Percentiles rank a stretch among this genome's conserved stretches.
phyloP scores from a whole-genome alignment of 37 sponge, comb jelly and placozoan genomes.

The Axinella damicornis region DNA sequence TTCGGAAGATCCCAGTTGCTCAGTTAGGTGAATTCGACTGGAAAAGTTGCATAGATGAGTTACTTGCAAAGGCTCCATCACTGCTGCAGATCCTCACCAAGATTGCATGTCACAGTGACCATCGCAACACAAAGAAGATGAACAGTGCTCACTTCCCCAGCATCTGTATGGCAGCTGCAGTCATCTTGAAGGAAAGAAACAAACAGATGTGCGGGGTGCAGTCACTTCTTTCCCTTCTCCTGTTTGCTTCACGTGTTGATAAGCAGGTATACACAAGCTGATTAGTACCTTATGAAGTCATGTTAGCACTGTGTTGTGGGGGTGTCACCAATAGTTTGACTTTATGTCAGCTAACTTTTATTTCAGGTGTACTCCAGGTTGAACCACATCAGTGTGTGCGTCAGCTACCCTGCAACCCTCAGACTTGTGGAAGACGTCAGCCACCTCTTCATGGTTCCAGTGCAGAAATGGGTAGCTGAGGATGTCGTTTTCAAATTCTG shows the following conservation, averaged over 20 bases:
- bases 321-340: too few relatives aligned
- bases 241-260: conserved; percentile 11
- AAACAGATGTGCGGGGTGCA: conserved; percentile 28
- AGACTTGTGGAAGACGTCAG: not conserved
- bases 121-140: too few relatives aligned
- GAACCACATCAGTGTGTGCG: conserved; percentile 4
- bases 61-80: too few relatives aligned
- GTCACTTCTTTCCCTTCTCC: not conserved
- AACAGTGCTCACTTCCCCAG: conserved; percentile 14
- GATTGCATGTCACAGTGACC: too few relatives aligned
- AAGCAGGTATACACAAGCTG: not conserved
- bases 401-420: conserved; percentile 15
- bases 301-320: too few relatives aligned
- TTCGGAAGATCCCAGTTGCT: too few relatives aligned
- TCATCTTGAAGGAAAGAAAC: conserved; percentile 40
- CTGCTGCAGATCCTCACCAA: too few relatives aligned
- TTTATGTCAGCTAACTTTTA: too few relatives aligned
- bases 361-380: conserved; percentile 2
- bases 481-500: conserved; percentile 34
- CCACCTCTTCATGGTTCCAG: not conserved
- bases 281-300: too few relatives aligned
- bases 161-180: conserved; percentile 36
- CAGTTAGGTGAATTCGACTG: too few relatives aligned
- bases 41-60: too few relatives aligned
- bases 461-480: conserved; percentile 40